These are phyloP conservation scores for Myotis vivesi DNA, from an alignment of 2,797 vertebrate genomes.

Conservation along the genomic window DNA sequence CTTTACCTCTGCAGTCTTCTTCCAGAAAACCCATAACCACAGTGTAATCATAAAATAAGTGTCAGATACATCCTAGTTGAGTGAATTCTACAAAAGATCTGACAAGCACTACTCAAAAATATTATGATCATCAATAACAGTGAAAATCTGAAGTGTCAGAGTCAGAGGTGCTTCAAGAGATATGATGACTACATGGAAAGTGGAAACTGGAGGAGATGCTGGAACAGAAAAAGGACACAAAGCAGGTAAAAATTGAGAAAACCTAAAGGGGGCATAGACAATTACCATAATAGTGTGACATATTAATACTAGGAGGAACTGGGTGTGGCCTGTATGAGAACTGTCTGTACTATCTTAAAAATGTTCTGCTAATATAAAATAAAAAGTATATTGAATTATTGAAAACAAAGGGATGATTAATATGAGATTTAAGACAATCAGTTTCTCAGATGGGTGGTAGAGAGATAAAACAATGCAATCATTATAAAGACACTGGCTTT, in stretches of 20 bases:
- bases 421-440: background rate
- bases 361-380: background rate
- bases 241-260: background rate
- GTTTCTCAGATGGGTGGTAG: background rate
- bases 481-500: background rate
- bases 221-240: too few species aligned
- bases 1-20: too few species aligned
- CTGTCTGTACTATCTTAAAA: background rate
- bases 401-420: background rate
- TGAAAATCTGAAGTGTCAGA: background rate
- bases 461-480: rapidly evolving
- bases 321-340: background rate
- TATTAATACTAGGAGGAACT: background rate
- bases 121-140: background rate
- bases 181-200: too few species aligned
- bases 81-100: background rate
- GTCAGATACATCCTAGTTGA: background rate
- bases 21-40: too few species aligned
- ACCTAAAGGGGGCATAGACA: too few species aligned
- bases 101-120: background rate
- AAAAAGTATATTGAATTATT: background rate
- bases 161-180: background rate
- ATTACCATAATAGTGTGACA: background rate
- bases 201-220: too few species aligned
- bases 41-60: background rate